Evolutionary conservation across 2,888 invertebrate species (phyloP).

Genomic region (Bruchidius siliquastri): DNA sequence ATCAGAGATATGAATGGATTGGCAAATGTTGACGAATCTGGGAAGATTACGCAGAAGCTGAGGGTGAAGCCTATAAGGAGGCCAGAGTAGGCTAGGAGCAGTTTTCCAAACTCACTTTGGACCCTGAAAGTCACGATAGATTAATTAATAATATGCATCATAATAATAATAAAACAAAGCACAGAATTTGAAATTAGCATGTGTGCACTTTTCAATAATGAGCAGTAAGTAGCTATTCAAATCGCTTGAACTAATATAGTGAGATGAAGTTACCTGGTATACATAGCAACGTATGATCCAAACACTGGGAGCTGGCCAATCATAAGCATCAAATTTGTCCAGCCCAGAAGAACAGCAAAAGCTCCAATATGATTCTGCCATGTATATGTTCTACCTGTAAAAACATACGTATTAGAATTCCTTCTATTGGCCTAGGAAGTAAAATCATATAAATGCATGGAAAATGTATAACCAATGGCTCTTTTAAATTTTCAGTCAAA

Average conservation of each 20-base stretch:
- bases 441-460: too few relatives aligned
- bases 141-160: too few relatives aligned
- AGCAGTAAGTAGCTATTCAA: too few relatives aligned
- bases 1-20: conserved; percentile 82
- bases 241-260: too few relatives aligned
- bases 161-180: too few relatives aligned
- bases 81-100: conserved; percentile 79
- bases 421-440: too few relatives aligned
- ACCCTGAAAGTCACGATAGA: conserved; percentile 51
- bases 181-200: too few relatives aligned
- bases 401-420: too few relatives aligned
- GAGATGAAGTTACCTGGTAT: conserved; percentile 59
- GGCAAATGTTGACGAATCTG: conserved; percentile 73
- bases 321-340: conserved; percentile 87
- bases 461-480: too few relatives aligned
- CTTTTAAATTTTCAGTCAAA: too few relatives aligned
- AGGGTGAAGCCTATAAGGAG: conserved; percentile 81
- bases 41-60: conserved; percentile 84
- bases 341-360: conserved; percentile 77
- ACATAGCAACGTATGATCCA: conserved; percentile 88
- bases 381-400: conserved; percentile 63
- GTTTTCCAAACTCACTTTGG: conserved; percentile 79
- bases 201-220: too few relatives aligned
- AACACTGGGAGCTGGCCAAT: conserved; percentile 83
- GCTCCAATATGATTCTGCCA: conserved; percentile 88